Evolutionary conservation across 2,113 vertebrate species (phyloP).

Genomic region (Callospermophilus lateralis): DNA sequence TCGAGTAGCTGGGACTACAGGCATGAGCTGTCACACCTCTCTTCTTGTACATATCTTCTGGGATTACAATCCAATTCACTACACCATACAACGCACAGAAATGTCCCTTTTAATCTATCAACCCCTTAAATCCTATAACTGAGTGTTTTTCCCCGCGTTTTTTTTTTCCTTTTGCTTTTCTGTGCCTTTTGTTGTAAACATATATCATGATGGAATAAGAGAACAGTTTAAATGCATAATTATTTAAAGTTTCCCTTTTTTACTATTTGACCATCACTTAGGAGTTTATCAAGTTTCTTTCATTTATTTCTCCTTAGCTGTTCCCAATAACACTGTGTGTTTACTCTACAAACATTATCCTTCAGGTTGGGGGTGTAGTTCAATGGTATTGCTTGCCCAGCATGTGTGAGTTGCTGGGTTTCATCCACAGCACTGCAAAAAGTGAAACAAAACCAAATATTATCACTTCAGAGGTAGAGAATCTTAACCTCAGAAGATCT

Average conservation of each 20-base stretch:
- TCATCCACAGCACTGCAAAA: not conserved
- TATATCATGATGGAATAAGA: not conserved
- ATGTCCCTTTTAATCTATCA: constrained; percentile 8
- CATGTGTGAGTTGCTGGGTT: not conserved
- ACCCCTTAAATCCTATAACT: not conserved
- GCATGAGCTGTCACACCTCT: not conserved
- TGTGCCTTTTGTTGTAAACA: not conserved
- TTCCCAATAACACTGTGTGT: not conserved
- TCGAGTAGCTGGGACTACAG: not conserved
- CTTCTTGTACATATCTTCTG: not conserved
- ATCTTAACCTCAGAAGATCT: constrained; percentile 25
- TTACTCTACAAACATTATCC: not conserved
- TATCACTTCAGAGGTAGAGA: constrained; percentile 20
- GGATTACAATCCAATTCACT: not conserved
- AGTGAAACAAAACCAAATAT: not conserved
- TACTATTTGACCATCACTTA: constrained; percentile 42
- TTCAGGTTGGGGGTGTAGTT: not conserved
- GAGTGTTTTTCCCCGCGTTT: not conserved
- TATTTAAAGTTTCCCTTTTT: constrained; percentile 11
- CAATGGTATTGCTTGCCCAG: not conserved
- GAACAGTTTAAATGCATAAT: constrained; percentile 12
- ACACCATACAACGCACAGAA: not conserved
- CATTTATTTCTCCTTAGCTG: constrained; percentile 19
- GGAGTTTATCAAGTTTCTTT: not conserved
- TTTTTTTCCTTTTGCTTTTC: not conserved